Evolutionary conservation across 2,797 vertebrate species (phyloP).

Genomic region (Coregonus sp.): DNA sequence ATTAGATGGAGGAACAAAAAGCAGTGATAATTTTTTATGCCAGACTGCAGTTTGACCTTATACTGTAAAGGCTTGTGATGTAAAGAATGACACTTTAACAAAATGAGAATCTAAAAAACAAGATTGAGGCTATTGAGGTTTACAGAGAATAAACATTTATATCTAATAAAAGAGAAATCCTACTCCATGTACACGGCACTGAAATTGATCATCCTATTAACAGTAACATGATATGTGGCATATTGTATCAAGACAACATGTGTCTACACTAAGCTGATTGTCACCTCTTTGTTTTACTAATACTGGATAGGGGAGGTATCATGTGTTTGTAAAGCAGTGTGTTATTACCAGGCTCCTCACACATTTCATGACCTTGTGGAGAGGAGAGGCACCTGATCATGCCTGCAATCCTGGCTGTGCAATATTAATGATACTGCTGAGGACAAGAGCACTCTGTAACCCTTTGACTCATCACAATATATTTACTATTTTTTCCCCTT

Average conservation of each 20-base stretch:
- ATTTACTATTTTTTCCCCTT: not conserved
- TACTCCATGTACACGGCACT: not conserved
- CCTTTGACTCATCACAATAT: not conserved
- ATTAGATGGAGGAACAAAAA: not conserved
- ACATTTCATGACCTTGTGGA: not conserved
- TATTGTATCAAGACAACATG: not conserved
- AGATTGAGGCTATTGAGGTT: not conserved
- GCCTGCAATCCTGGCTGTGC: not conserved
- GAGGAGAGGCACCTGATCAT: not conserved
- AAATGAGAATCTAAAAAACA: not conserved
- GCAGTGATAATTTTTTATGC: not conserved
- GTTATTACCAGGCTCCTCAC: not conserved
- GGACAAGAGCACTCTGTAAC: not conserved
- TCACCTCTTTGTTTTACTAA: not conserved
- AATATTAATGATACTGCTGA: constrained; percentile 26
- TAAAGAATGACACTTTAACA: not conserved
- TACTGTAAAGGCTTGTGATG: not conserved
- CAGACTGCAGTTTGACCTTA: not conserved
- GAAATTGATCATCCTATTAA: not conserved
- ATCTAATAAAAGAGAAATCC: not conserved
- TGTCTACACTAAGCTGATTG: not conserved
- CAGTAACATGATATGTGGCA: not conserved
- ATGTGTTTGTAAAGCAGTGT: not conserved
- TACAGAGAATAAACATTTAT: not conserved
- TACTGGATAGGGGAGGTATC: not conserved